These are phyloP conservation scores for Miichthys miiuy DNA, from an alignment of 2,797 vertebrate genomes.

Conservation along the genomic window DNA sequence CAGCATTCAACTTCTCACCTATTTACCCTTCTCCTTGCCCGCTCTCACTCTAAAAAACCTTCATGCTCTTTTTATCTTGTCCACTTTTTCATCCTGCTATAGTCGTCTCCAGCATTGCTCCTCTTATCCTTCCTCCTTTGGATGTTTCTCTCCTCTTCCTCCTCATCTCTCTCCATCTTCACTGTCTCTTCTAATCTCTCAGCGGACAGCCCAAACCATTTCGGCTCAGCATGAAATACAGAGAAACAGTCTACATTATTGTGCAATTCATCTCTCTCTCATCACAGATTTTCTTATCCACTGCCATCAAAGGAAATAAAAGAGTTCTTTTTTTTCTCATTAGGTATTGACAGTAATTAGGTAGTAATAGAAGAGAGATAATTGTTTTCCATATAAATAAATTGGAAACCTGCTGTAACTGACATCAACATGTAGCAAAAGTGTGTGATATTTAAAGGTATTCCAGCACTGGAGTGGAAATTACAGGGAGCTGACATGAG, in stretches of 20 bases:
- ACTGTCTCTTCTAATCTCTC: slow-evolving; percentile 55
- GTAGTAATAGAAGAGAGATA: slow-evolving; percentile 14
- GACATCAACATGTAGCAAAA: slow-evolving; percentile 5
- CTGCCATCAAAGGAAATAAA: slow-evolving; percentile 7
- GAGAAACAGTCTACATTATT: slow-evolving; percentile 36
- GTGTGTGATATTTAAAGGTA: slow-evolving; percentile 4
- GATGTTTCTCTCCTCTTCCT: slow-evolving; percentile 32
- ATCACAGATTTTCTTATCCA: slow-evolving; percentile 26
- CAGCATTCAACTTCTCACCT: slow-evolving; percentile 56
- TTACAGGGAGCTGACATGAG: slow-evolving; percentile 35
- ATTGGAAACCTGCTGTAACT: background rate
- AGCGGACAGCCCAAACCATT: slow-evolving; percentile 32
- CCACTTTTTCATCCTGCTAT: slow-evolving; percentile 31
- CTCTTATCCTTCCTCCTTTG: slow-evolving; percentile 8
- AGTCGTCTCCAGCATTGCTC: slow-evolving; percentile 4
- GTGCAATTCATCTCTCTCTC: slow-evolving; percentile 23
- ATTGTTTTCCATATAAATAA: slow-evolving; percentile 12
- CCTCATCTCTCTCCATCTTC: slow-evolving; percentile 27
- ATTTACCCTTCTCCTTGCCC: slow-evolving; percentile 39
- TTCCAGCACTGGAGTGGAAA: slow-evolving; percentile 7
- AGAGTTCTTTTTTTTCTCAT: slow-evolving; percentile 3
- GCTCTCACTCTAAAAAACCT: slow-evolving; percentile 18
- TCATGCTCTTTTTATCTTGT: slow-evolving; percentile 1
- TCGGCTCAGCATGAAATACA: slow-evolving; percentile 52
- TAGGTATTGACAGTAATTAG: slow-evolving; percentile 30